Conservation (phyloP, 2,797 vertebrate genomes). For the Dermochelys coriacea region DNA sequence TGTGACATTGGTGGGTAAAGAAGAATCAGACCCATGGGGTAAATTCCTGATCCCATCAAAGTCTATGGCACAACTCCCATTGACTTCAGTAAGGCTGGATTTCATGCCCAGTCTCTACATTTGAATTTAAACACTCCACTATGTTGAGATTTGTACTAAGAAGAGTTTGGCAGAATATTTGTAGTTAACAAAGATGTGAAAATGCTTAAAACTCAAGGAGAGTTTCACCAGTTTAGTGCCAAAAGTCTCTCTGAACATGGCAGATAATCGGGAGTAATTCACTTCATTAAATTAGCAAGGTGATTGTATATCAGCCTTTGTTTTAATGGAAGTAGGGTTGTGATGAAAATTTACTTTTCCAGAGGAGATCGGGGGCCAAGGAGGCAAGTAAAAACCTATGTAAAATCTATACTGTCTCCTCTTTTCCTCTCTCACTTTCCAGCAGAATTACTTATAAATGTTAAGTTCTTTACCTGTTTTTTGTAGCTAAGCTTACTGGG, state of each 20-base stretch:
- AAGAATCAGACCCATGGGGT: not conserved
- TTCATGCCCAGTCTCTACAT: not conserved
- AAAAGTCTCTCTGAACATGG: not conserved
- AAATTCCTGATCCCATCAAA: not conserved
- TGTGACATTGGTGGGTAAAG: not conserved
- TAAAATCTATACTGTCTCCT: fast-evolving
- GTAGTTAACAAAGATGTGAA: not conserved
- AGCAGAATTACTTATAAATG: not conserved
- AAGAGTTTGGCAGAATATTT: not conserved
- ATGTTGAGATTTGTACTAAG: not conserved
- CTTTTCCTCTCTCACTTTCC: not conserved
- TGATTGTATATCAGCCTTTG: not conserved
- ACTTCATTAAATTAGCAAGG: not conserved
- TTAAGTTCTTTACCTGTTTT: not conserved
- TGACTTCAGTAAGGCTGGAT: not conserved
- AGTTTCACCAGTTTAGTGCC: not conserved
- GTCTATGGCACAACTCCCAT: not conserved
- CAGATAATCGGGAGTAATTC: not conserved
- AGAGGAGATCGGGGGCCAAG: not conserved
- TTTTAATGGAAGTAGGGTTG: not conserved
- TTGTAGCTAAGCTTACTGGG: not conserved
- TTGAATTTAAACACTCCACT: not conserved
- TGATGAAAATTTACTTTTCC: not conserved
- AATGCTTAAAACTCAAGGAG: not conserved
- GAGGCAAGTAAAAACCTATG: not conserved